Base-by-base conservation (phyloP, 2,888 invertebrate genomes). In the Drosophila meridionalis region DNA sequence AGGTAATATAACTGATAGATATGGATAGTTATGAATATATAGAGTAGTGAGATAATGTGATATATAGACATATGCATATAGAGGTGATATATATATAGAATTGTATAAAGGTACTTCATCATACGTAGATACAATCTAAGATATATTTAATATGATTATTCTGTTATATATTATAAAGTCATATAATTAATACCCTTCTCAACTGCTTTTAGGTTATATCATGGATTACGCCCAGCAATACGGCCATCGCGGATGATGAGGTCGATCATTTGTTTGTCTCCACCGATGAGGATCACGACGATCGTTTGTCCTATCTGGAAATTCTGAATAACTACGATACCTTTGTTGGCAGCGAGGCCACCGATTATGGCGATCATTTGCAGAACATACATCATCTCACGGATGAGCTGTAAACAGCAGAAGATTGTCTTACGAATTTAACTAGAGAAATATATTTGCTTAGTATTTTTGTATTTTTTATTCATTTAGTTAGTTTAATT, bases 341-440 rank as follows among this genome's bases (percentile, higher is more conserved):
- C 60, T 99, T 99, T 94, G 98, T 98, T 5, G 98, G 98, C 61
- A 97, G 97, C 91, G 98, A 98, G 94, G 98, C 96, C 7, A 97
- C 98, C 0, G 97, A 97, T 93, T 97, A 97, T 93, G 98, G 97
- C 14, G 96, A 97, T 90, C 97, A 97, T 92, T 94, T 97, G 70
- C 95, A 97, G 83, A 96, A 97, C 77, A 96, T 97, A 61, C 96
- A 97, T 89, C 96, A 97, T 89, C 96, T 97, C 86, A 94, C 95
- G 66, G 98, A 98, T 91, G 98, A 98, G 92, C 95, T 98, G 78
- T 97, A 94, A 94, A 94, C 4, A 30, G 30, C 4, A 9, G 2
- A n/a, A 9, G 8, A 40, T 40, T 40, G 47, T 64, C 71, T 61
- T 48, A 45, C 52, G 34, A 65, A 56, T 69, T 62, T 73, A 26